Evolutionary conservation across 2,888 invertebrate genomes (phyloP), one percentile per base, ranked within the genome.

Genomic region (Hemithea aestivaria): DNA sequence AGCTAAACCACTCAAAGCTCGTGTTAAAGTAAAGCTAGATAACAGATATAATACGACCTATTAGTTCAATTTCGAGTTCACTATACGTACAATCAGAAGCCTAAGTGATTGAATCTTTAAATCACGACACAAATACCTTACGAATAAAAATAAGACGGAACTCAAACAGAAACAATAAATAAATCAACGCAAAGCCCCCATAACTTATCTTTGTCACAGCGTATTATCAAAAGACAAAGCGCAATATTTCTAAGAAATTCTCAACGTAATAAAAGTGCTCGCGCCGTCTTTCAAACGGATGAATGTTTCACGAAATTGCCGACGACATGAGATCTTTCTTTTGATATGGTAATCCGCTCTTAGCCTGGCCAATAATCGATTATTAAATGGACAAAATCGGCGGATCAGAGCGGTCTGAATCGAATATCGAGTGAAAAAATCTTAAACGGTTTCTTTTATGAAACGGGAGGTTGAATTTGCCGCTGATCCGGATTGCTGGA

Each of bases 341-440:
- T 84, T 83, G 83, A 83, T 82, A 83, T 84, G 83, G 78, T 83
- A 83, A 84, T 83, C 69, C 69, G 58, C 54, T 58, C 67, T 57
- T 62, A 64, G 72, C 78, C 72, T 68, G 57, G 52, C 66, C 74
- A 67, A 76, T 78, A 78, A 81, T 79, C 79, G 80, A 83, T 82
- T 84, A 83, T 81, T 79, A 81, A 80, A 81, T 74, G 76, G 77
- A 72, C 70, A 73, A 69, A 76, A 70, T 72, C 71, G 69, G 60
- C 53, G 66, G 70, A 76, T 75, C 74, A 66, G 65, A 45, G 28
- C 57, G 60, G 51, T 69, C 68, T 60, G 58, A n/a, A n/a, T 52
- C 56, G 50, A 61, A 66, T 67, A 69, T 66, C 62, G 57, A 65
- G 60, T 70, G 63, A 62, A 56, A 67, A 66, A 60, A 55, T 60